Conservation (phyloP, 2,797 vertebrate species). For the Sebastes wilsoni region DNA sequence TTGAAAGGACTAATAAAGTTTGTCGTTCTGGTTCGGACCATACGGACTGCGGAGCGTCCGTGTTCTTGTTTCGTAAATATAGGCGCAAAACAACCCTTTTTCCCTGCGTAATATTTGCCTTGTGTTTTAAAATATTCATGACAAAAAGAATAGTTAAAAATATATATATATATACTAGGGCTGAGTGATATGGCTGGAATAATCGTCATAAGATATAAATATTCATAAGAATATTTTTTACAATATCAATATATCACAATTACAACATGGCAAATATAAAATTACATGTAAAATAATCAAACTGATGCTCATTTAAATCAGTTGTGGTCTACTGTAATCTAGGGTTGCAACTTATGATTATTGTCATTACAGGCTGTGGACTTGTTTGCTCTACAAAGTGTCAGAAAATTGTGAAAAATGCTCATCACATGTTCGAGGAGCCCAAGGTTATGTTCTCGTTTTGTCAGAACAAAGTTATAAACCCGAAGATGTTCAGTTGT, state of each 20-base stretch:
- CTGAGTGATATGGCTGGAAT: neutral
- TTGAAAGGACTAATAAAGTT: no score
- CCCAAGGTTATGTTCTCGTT: neutral
- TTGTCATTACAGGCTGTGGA: neutral
- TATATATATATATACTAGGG: neutral
- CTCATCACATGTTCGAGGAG: neutral
- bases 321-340: neutral
- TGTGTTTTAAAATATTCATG: no score
- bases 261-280: neutral
- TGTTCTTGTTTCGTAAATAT: no score
- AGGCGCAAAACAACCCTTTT: no score
- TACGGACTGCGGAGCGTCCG: accelerated
- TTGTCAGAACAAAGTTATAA: neutral
- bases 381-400: neutral
- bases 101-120: accelerated
- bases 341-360: neutral
- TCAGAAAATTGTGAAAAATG: neutral
- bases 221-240: neutral
- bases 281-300: neutral
- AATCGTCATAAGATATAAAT: neutral
- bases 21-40: no score
- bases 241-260: neutral
- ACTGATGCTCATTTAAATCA: neutral
- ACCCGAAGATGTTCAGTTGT: neutral
- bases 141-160: no score